Conservation (phyloP, 2,113 vertebrate species). For the Grus americana region DNA sequence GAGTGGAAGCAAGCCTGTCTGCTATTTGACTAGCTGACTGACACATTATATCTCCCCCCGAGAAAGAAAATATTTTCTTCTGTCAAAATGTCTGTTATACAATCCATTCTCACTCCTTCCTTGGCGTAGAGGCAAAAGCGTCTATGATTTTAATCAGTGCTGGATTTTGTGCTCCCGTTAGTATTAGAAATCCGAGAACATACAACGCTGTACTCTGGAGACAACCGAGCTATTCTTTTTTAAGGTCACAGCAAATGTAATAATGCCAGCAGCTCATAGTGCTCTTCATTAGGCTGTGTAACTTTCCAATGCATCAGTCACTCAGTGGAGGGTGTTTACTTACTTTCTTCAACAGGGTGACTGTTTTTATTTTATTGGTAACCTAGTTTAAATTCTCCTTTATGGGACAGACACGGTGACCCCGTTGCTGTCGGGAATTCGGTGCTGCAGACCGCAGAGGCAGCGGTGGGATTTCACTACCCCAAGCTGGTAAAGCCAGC, state of each 20-base stretch:
- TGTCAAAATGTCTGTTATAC: slow-evolving; percentile 31
- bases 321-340: not conserved
- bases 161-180: not conserved
- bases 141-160: slow-evolving; percentile 43
- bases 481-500: not conserved
- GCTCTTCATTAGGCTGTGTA: slow-evolving; percentile 40
- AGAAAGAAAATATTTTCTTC: slow-evolving; percentile 52
- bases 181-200: slow-evolving; percentile 55
- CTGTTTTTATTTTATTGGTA: not conserved
- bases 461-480: not conserved
- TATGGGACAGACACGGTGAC: not conserved
- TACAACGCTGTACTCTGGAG: not conserved
- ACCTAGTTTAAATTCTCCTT: not conserved
- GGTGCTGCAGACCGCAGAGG: not conserved
- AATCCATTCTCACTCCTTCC: not conserved
- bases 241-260: slow-evolving; percentile 60
- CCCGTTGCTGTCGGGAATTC: not conserved
- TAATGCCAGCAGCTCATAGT: slow-evolving; percentile 19
- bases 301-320: not conserved
- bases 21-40: not conserved
- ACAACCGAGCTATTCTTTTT: slow-evolving; percentile 12
- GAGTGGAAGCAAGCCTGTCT: not conserved
- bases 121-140: not conserved
- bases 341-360: not conserved
- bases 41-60: not conserved